phyloP scores from a whole-genome alignment of 2,888 invertebrate species.

The Lacanobia oleracea region DNA sequence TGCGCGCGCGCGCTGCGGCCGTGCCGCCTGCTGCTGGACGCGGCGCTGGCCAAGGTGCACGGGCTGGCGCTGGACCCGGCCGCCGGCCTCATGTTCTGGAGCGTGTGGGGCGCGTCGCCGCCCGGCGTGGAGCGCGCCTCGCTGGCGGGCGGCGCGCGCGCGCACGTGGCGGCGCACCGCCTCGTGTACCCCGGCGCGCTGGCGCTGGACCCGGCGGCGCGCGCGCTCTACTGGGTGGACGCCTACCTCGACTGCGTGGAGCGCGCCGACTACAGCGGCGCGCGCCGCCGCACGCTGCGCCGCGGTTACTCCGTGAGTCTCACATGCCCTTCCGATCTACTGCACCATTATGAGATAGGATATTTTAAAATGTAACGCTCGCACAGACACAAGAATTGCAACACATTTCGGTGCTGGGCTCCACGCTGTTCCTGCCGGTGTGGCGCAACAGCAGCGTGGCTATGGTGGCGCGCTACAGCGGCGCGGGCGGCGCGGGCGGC shows the following conservation, averaged over 20 bases:
- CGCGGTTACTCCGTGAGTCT: slow-evolving; percentile 86
- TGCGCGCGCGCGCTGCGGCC: slow-evolving; percentile 91
- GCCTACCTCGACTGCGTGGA: slow-evolving; percentile 95
- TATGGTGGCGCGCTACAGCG: slow-evolving; percentile 79
- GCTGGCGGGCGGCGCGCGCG: slow-evolving; percentile 92
- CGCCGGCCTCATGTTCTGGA: slow-evolving; percentile 92
- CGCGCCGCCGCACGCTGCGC: slow-evolving; percentile 91
- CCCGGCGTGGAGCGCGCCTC: slow-evolving; percentile 92
- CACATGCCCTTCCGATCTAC: neutral
- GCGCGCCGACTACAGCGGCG: slow-evolving; percentile 94
- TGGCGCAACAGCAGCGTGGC: slow-evolving; percentile 93
- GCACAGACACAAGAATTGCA: slow-evolving; percentile 92
- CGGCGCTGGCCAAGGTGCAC: slow-evolving; percentile 92
- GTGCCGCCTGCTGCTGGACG: slow-evolving; percentile 93
- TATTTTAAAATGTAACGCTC: neutral
- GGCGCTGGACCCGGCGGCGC: slow-evolving; percentile 93
- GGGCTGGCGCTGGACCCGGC: slow-evolving; percentile 95
- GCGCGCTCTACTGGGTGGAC: slow-evolving; percentile 95
- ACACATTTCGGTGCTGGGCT: slow-evolving; percentile 94
- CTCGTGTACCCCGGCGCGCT: slow-evolving; percentile 95
- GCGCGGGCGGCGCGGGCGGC: slow-evolving; percentile 4
- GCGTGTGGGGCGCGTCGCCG: slow-evolving; percentile 93
- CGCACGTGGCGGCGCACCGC: slow-evolving; percentile 91
- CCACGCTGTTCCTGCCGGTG: slow-evolving; percentile 93
- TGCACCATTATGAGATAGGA: too few relatives aligned